These are phyloP conservation scores for Tokudaia muenninki DNA, from an alignment of 2,797 vertebrate species.

Conservation along the genomic window DNA sequence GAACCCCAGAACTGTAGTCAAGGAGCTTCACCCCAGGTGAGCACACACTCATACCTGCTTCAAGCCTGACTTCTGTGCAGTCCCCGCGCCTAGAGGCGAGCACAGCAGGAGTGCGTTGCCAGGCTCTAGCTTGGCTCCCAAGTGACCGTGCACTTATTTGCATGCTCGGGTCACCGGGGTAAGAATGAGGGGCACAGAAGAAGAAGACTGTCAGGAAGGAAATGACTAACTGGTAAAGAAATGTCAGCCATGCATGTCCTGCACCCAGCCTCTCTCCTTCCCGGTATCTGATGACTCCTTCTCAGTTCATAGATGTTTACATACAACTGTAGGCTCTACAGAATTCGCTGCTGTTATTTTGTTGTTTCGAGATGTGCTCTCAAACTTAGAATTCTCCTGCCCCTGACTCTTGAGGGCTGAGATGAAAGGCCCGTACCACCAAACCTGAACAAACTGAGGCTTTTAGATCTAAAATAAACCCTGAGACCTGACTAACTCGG, in stretches of 20 bases:
- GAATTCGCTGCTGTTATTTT: neutral
- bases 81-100: neutral
- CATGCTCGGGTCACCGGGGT: neutral
- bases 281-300: neutral
- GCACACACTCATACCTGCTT: accelerated
- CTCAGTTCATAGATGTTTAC: too few species aligned
- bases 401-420: neutral
- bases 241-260: neutral
- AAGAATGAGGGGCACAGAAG: neutral
- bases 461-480: neutral
- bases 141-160: neutral
- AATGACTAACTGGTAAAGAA: constrained; percentile 24
- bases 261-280: neutral
- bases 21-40: neutral
- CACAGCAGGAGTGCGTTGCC: neutral
- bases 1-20: neutral
- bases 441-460: neutral
- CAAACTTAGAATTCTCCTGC: neutral
- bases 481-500: accelerated
- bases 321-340: too few species aligned
- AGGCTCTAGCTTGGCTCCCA: neutral
- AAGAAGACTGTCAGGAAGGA: constrained; percentile 58
- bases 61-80: accelerated
- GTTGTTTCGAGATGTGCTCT: neutral
- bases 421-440: neutral